These are phyloP conservation scores for Parasteatoda tepidariorum DNA, from an alignment of 1,140 invertebrate genomes.

Conservation along the genomic window DNA sequence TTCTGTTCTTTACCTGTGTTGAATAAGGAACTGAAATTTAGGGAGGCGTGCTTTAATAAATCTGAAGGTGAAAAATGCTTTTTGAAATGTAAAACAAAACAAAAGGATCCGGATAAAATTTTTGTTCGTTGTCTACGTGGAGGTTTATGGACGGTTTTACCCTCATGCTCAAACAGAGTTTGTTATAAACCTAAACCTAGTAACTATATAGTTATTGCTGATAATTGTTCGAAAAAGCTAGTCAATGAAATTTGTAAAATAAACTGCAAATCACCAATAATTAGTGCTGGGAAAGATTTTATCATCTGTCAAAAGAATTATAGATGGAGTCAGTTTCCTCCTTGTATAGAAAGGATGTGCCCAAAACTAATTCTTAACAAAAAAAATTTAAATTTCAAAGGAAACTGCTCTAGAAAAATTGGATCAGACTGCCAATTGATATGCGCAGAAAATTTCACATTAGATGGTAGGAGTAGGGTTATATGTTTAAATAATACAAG, in stretches of 20 bases:
- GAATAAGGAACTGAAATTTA: neutral
- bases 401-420: neutral
- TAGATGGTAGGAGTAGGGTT: neutral
- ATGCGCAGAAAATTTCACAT: neutral
- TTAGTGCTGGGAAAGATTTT: neutral
- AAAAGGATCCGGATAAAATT: neutral
- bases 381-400: neutral
- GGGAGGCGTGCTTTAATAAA: neutral
- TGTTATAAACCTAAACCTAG: neutral
- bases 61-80: neutral
- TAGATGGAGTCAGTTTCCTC: neutral
- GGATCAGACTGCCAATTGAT: neutral
- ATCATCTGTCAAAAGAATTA: neutral
- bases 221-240: neutral
- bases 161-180: neutral
- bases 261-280: neutral
- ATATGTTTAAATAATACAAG: neutral
- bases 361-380: neutral
- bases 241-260: neutral
- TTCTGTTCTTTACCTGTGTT: neutral
- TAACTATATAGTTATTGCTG: neutral
- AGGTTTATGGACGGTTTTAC: neutral
- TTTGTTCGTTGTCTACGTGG: neutral
- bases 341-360: conserved; percentile 11
- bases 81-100: neutral